Evolutionary conservation across 2,888 invertebrate species (phyloP).

Genomic region (Aleiodes leptofemur): DNA sequence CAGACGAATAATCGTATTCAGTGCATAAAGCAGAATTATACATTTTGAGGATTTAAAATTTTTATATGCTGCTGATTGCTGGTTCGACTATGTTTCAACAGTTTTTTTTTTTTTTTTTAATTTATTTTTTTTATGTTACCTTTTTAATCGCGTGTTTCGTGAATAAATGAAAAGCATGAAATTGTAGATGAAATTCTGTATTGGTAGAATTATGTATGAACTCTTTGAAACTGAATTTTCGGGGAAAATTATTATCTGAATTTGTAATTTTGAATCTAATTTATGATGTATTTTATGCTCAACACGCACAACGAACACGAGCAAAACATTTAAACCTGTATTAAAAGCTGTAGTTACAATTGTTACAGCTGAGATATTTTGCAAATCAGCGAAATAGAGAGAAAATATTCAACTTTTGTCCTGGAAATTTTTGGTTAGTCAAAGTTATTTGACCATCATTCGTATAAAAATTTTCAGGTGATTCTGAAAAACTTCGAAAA

Average conservation of each 20-base stretch:
- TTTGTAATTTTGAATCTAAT: conserved; percentile 8
- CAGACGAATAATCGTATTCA: conserved; percentile 15
- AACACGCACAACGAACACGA: not conserved
- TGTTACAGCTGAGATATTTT: conserved; percentile 13
- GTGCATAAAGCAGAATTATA: not conserved
- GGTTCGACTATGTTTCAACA: not conserved
- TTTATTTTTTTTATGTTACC: not conserved
- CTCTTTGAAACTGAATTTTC: not conserved
- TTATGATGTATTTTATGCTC: conserved; percentile 8
- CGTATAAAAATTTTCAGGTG: not conserved
- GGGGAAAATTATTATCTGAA: conserved; percentile 9
- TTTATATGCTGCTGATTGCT: not conserved
- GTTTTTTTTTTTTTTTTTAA: not conserved
- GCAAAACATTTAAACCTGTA: conserved; percentile 1
- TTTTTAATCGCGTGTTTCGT: not conserved
- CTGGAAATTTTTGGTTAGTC: not conserved
- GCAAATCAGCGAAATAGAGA: conserved; percentile 8
- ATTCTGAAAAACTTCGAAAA: no score
- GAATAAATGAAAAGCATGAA: not conserved
- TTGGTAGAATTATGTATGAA: not conserved
- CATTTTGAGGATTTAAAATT: conserved; percentile 7
- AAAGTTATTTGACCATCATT: conserved; percentile 12
- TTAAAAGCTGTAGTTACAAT: conserved; percentile 8
- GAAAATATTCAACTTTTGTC: not conserved
- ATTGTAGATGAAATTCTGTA: not conserved